Base-by-base conservation (phyloP, 2,797 vertebrate genomes). In the Periparus ater region DNA sequence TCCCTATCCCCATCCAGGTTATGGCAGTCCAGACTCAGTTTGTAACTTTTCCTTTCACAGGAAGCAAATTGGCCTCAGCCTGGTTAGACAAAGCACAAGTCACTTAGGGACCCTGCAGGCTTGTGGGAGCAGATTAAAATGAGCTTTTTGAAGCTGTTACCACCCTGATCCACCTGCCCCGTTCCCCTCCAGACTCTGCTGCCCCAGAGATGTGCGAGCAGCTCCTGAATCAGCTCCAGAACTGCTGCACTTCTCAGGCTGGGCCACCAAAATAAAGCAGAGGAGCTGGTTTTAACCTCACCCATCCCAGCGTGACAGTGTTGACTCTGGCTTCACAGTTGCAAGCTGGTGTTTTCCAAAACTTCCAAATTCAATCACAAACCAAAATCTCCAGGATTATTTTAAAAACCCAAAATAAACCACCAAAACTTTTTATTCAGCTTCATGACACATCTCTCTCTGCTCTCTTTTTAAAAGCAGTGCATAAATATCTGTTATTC, bases 401-500 rank as follows among this genome's bases (percentile, higher is more conserved):
- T 60, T 20, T 19, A 53, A 67, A 89, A 51, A 10, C 17, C 11
- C 17, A 25, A 83, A 51, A 10, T 6, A 29, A 42, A 2, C 21
- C 11, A 22, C 11, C 32, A 34, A 57, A 38, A 1, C 0, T 11
- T 32, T 36, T 45, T 68, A 34, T 70, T 93, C 51, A 48, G 25
- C 81, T 85, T 93, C 55, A 66, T 74, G 72, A 50, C 10, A 54
- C 38, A 27, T 87, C 20, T 32, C 18, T 71, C 55, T 47, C 50
- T 65, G 65, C 40, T 88, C 84, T 45, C 48, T 92, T 89, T 92
- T 78, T 40, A 87, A 94, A 95, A 95, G 93, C 81, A 94, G 92
- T 93, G 78, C 95, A 96, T 93, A 95, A 97, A 97, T 96, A 95
- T 88, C 85, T 95, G 85, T 97, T 94, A 65, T 91, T 96, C 44